These are phyloP conservation scores for Gallinago media DNA, from an alignment of 2,113 vertebrate species.

Conservation along the genomic window DNA sequence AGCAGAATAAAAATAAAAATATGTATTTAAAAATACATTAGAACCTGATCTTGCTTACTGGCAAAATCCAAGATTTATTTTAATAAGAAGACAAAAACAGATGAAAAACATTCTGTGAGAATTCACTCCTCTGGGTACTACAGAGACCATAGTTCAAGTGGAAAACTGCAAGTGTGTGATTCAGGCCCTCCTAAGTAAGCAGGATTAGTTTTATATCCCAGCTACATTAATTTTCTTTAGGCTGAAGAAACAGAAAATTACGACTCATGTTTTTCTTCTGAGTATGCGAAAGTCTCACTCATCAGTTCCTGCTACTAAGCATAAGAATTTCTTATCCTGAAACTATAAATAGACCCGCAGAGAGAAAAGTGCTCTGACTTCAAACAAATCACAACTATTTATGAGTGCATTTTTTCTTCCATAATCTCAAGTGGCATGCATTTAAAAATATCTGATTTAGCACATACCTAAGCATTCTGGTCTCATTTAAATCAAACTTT, in stretches of 20 bases:
- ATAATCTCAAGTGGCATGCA: neutral
- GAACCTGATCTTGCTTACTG: neutral
- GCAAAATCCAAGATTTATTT: conserved; percentile 5
- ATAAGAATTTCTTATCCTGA: conserved; percentile 44
- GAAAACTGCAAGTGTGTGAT: neutral
- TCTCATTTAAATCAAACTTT: neutral
- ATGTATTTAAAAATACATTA: neutral
- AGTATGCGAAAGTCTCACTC: conserved; percentile 20
- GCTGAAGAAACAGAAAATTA: conserved; percentile 19
- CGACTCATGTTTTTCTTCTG: neutral
- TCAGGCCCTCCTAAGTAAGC: conserved; percentile 1
- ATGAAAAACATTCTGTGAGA: neutral
- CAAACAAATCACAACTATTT: conserved; percentile 28
- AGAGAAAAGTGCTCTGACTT: conserved; percentile 27
- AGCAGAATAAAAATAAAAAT: neutral
- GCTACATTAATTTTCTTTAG: conserved; percentile 6
- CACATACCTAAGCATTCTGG: neutral
- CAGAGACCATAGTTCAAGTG: neutral
- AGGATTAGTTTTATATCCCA: conserved; percentile 15
- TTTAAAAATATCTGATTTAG: conserved; percentile 32
- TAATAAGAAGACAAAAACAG: neutral
- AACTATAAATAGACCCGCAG: conserved; percentile 41
- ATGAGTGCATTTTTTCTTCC: neutral
- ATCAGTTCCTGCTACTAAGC: conserved; percentile 6
- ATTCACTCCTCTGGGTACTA: neutral